Base-by-base conservation (phyloP, 1,140 invertebrate species). In the Uloborus diversus region DNA sequence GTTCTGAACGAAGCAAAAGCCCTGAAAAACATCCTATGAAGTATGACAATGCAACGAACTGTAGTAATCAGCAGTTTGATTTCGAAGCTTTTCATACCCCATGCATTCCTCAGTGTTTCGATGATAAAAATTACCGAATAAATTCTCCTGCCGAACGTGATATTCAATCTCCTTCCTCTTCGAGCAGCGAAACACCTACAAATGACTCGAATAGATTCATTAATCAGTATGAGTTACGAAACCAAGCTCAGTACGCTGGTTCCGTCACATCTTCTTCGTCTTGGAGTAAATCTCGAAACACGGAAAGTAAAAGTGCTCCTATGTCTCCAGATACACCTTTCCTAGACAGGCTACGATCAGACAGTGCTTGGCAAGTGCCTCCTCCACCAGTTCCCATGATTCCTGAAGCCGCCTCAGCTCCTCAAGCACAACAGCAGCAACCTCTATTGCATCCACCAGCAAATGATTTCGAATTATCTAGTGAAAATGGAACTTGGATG, bases 61-160 rank as follows among this genome's bases (percentile, higher is more conserved):
- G 68, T 14, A 64, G 28, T 64, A 28, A 32, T 13, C 49, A 79
- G 23, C 64, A 68, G 27, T 79, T 79, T 32, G 76, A 79, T 51
- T 79, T 79, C 37, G 76, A 79, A 79, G 76, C 76, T 3, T 79
- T 79, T 61, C 65, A 79, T 27, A 69, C 76, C 32, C 76, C 76
- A 5, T 68, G 65, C 42, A 76, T 70, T 28, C 71, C 80, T 0
- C 33, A 59, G 23, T 81, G 80, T 30, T 78, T 25, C 25, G 90
- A 90, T 56, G 91, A 93, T 85, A 89, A 90, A 78, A 90, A 93
- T 82, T 93, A 93, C 86, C 90, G 89, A 78, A 91, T 92, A 35
- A 92, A 92, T 11, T 93, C 92, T 35, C 92, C 92, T 1, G 92
- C 92, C 0, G 92, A 94, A 86, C 86, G 92, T 61, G 92, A 93